phyloP scores from a whole-genome alignment of 2,797 vertebrate genomes.

The Acipenser ruthenus region DNA sequence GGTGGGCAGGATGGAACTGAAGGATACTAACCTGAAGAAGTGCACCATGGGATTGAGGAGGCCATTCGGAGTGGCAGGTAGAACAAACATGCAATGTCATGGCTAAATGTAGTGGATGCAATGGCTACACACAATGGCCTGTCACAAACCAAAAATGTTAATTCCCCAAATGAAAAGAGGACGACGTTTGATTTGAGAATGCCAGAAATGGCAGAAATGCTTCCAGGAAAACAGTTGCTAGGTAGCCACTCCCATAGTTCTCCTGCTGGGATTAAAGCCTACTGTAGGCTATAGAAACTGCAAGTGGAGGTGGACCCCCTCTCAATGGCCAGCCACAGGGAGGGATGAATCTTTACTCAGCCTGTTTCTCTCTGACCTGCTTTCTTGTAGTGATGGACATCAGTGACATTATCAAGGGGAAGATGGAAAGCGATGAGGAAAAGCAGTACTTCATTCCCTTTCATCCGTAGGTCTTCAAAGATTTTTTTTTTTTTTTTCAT shows the following conservation, averaged over 20 bases:
- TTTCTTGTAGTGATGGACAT: conserved; percentile 88
- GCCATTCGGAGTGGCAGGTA: conserved; percentile 95
- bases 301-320: not conserved
- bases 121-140: too few species aligned
- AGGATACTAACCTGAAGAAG: conserved; percentile 74
- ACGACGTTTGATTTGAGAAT: too few species aligned
- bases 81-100: not conserved
- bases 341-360: not conserved
- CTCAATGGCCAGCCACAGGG: not conserved
- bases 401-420: conserved; percentile 92
- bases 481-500: too few species aligned
- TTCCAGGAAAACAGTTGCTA: too few species aligned
- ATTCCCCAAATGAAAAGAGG: too few species aligned
- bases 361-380: conserved; percentile 21
- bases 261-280: too few species aligned
- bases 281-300: too few species aligned
- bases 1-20: conserved; percentile 90
- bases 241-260: too few species aligned
- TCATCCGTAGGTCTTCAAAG: conserved; percentile 72
- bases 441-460: conserved; percentile 97
- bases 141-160: too few species aligned
- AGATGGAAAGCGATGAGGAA: conserved; percentile 87
- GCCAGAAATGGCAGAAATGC: too few species aligned
- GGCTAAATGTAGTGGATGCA: too few species aligned
- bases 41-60: conserved; percentile 76